These are phyloP conservation scores for Tichodroma muraria DNA, from an alignment of 2,113 vertebrate species.

Conservation along the genomic window DNA sequence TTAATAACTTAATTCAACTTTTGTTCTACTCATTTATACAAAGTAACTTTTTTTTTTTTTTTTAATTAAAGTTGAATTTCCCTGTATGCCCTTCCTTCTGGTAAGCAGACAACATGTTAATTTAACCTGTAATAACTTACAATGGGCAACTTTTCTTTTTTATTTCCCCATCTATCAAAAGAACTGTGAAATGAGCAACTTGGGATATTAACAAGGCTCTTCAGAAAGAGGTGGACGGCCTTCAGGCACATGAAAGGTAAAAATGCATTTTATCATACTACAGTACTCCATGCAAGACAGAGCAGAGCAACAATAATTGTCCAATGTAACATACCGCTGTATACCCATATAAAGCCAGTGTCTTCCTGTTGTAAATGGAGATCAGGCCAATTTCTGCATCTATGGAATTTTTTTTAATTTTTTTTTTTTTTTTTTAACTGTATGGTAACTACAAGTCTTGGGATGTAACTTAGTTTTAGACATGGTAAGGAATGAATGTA, in stretches of 20 bases:
- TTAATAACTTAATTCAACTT: constrained; percentile 78
- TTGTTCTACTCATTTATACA: constrained; percentile 75
- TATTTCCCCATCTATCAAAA: constrained; percentile 59
- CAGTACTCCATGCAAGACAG: constrained; percentile 81
- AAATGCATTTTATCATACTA: constrained; percentile 77
- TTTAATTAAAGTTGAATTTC: constrained; percentile 59
- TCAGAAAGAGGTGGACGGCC: constrained; percentile 75
- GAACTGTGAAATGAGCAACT: constrained; percentile 72
- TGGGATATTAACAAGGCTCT: constrained; percentile 75
- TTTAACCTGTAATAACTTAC: constrained; percentile 68
- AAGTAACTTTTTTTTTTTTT: constrained; percentile 64
- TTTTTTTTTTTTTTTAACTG: constrained; percentile 1
- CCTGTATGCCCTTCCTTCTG: constrained; percentile 66
- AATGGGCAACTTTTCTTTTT: constrained; percentile 50
- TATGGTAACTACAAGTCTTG: constrained; percentile 73
- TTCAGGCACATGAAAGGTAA: constrained; percentile 81
- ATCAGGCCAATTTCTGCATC: constrained; percentile 74
- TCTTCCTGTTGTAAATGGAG: constrained; percentile 74
- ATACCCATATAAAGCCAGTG: constrained; percentile 75
- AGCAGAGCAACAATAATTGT: constrained; percentile 78
- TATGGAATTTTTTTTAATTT: not conserved
- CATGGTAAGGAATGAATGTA: constrained; percentile 70
- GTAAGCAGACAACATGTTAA: constrained; percentile 55
- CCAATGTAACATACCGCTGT: constrained; percentile 67
- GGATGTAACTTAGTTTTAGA: constrained; percentile 70